Conservation (phyloP, 2,113 vertebrate genomes). For the Mirounga angustirostris region DNA sequence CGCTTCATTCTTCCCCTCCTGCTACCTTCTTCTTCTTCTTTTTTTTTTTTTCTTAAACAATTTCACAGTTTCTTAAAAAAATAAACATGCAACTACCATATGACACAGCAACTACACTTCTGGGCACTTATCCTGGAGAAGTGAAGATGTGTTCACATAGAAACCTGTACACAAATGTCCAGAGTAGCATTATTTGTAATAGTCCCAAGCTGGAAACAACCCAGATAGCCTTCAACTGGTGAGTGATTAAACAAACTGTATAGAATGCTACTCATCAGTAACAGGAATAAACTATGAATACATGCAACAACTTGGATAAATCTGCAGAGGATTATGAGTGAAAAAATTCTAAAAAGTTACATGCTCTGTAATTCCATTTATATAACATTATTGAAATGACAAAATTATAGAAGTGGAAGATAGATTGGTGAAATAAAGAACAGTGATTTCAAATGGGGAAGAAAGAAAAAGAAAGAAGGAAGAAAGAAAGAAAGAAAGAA, state of each 20-base stretch:
- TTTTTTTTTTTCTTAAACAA: background rate
- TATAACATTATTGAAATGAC: background rate
- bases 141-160: background rate
- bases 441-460: background rate
- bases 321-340: background rate
- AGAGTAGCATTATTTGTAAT: background rate
- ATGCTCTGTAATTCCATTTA: background rate
- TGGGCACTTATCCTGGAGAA: constrained; percentile 21
- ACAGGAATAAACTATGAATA: background rate
- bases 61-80: background rate
- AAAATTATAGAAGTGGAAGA: background rate
- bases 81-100: background rate
- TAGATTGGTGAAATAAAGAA: background rate
- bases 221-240: background rate
- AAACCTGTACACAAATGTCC: background rate
- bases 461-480: background rate
- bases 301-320: background rate
- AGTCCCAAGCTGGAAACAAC: background rate
- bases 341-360: background rate
- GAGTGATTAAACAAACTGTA: constrained; percentile 25
- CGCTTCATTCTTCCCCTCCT: too few species aligned
- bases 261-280: background rate
- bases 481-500: background rate
- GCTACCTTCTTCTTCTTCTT: too few species aligned
- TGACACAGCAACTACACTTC: background rate